These are phyloP conservation scores for Ephestia elutella DNA, from an alignment of 1,140 invertebrate species.

Conservation along the genomic window DNA sequence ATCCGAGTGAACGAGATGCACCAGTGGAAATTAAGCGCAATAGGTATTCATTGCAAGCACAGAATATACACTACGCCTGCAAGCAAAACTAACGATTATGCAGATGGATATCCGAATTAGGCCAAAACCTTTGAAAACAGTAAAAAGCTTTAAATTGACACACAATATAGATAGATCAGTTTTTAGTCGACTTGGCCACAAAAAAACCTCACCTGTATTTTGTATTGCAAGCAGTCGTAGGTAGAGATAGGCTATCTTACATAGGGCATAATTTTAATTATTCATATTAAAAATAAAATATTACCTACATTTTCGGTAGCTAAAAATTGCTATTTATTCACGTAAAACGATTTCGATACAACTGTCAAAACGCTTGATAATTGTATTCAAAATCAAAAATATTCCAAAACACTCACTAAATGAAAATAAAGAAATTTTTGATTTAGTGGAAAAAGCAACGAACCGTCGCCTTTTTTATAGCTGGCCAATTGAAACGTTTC, in stretches of 20 bases:
- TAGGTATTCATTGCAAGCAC: neutral
- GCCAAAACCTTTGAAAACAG: too few species aligned
- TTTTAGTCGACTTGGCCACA: too few species aligned
- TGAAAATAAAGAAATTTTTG: slow-evolving; percentile 70
- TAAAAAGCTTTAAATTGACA: too few species aligned
- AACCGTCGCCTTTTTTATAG: slow-evolving; percentile 72
- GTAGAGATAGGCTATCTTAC: too few species aligned
- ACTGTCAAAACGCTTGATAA: neutral
- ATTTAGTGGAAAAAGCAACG: slow-evolving; percentile 73
- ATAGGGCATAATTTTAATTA: too few species aligned
- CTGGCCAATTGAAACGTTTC: slow-evolving; percentile 73
- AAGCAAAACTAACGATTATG: too few species aligned
- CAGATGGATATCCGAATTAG: too few species aligned
- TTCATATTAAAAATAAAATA: too few species aligned
- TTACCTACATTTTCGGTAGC: neutral
- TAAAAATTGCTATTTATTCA: neutral
- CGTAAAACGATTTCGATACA: neutral
- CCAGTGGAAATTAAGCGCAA: neutral
- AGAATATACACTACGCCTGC: neutral
- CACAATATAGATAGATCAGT: too few species aligned
- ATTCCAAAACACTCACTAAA: slow-evolving; percentile 49
- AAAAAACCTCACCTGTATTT: too few species aligned
- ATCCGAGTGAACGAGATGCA: neutral
- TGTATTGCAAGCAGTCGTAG: too few species aligned
- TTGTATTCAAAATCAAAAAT: slow-evolving; percentile 28